Evolutionary conservation across 2,888 invertebrate genomes (phyloP), one percentile per base, ranked within the genome.

Genomic region (Platycheirus albimanus): DNA sequence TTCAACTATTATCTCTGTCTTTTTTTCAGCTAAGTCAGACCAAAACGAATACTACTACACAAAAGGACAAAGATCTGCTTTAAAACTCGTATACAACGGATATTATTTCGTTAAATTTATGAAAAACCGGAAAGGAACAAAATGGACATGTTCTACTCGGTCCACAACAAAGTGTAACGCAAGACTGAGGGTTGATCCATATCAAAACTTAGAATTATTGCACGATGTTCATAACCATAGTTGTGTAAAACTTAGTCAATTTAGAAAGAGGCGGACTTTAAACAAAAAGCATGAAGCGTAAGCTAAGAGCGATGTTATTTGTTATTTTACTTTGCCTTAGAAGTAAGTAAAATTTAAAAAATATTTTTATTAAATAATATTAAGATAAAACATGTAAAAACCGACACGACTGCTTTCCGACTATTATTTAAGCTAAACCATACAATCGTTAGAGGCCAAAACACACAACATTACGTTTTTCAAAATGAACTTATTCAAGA

Each of bases 71-170:
- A 86, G 90, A 5, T 87, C 87, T 15, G 88, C 90, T 0, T 75
- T 89, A 7, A 90, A 90, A 70, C 86, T 90, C 10, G 89, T 90
- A 38, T 87, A 89, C 63, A 85, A 79, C 13, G 89, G 89, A 1
- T 89, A 87, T 85, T 88, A 88, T 52, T 90, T 86, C 84, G 90
- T 90, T 8, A 90, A 89, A 80, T 28, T 83, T 2, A 52, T 90
- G 87, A 86, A 88, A 63, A 90, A 90, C 58, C 88, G 89, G 2
- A 88, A 87, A 30, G 90, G 90, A 20, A 88, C 86, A 4, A 90
- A 90, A 71, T 90, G 90, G 90, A 88, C 90, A 28, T 90, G 90
- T 84, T 87, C 90, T 10, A 90, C 89, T n/a, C 87, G 90, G 20
- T 89, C 89, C 10, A 88, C 89, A 11, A 90, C 90, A 28, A 90